Percentiles rank a stretch among this genome's conserved stretches.
Conservation (phyloP, 2,888 invertebrate genomes). For the Acleris holmiana region DNA sequence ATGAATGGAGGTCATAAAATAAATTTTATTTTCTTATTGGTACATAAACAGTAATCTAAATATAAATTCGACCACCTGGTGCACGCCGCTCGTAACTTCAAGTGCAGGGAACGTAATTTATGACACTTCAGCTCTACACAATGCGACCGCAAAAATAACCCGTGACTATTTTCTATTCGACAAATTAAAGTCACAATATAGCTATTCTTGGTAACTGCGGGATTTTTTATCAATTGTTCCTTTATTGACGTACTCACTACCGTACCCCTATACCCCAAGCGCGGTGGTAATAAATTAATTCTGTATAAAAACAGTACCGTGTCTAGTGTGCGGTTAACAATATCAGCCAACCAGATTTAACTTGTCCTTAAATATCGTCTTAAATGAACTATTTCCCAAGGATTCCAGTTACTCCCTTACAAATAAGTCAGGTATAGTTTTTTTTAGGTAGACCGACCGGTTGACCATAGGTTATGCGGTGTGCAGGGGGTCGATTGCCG, state of each 20-base stretch:
- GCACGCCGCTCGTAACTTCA: conserved; percentile 60
- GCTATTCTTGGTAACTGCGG: conserved; percentile 57
- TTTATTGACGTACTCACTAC: conserved; percentile 49
- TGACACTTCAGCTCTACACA: conserved; percentile 65
- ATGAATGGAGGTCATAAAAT: conserved; percentile 75
- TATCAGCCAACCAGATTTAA: neutral
- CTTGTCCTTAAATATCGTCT: neutral
- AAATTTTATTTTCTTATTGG: conserved; percentile 72
- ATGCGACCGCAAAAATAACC: conserved; percentile 79
- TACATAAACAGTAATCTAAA: conserved; percentile 71
- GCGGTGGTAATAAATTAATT: conserved; percentile 57
- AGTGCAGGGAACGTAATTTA: conserved; percentile 75
- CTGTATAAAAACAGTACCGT: conserved; percentile 47
- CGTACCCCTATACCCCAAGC: conserved; percentile 48
- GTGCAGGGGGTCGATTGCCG: too few relatives aligned
- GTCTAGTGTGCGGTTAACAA: conserved; percentile 36
- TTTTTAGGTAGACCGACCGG: too few relatives aligned
- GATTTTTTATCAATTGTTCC: conserved; percentile 32
- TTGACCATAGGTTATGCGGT: too few relatives aligned
- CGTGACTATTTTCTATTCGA: conserved; percentile 71
- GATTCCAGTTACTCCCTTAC: too few relatives aligned
- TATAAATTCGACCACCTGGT: conserved; percentile 80
- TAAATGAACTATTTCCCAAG: too few relatives aligned
- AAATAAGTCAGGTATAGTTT: too few relatives aligned
- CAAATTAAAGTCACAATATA: conserved; percentile 53